Evolutionary conservation across 2,888 invertebrate genomes (phyloP).

Genomic region (Apotomis capreana): DNA sequence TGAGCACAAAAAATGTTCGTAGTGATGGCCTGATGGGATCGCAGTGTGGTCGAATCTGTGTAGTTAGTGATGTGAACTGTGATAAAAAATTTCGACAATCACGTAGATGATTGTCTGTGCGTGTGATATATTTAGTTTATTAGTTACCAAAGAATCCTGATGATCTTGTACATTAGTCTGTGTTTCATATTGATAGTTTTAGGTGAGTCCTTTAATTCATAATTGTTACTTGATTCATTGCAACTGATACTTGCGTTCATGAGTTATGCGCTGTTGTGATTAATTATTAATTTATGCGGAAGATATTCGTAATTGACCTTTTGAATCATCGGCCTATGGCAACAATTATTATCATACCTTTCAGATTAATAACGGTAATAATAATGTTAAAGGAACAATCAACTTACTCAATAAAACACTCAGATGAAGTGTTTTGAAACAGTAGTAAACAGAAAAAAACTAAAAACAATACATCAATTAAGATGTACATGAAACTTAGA

Average conservation of each 20-base stretch:
- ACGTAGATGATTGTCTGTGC: conserved; percentile 78
- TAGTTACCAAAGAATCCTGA: conserved; percentile 83
- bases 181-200: conserved; percentile 84
- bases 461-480: not conserved
- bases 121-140: conserved; percentile 81
- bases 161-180: conserved; percentile 83
- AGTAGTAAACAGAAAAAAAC: not conserved
- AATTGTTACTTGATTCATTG: conserved; percentile 60
- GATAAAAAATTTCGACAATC: conserved; percentile 79
- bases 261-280: conserved; percentile 53
- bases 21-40: conserved; percentile 82
- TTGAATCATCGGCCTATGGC: conserved; percentile 22
- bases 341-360: conserved; percentile 6
- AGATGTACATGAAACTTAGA: not conserved
- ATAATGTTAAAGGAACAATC: not conserved
- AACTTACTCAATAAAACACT: not conserved
- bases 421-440: not conserved
- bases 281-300: conserved; percentile 36
- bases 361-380: not conserved
- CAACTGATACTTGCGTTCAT: conserved; percentile 54
- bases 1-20: conserved; percentile 77
- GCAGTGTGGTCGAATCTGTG: conserved; percentile 76
- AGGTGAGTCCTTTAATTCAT: conserved; percentile 68
- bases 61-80: conserved; percentile 82
- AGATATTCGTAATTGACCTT: conserved; percentile 28